Base-by-base conservation (phyloP, 2,888 invertebrate species). In the Bibio marci region DNA sequence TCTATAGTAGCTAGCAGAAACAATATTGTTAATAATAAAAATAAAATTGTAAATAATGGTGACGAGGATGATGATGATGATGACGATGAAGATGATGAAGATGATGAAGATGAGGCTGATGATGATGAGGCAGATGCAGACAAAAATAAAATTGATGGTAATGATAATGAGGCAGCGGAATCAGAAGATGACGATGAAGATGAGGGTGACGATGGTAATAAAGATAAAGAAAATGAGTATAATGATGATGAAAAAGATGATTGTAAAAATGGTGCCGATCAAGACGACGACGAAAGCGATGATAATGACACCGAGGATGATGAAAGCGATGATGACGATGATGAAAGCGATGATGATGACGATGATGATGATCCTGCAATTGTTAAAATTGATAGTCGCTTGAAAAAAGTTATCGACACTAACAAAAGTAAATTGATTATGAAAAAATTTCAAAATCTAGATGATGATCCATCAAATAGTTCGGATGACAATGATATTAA, bases 291-390 rank as follows among this genome's bases (percentile, higher is more conserved):
- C 8, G 32, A 32, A 13, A 17, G 17, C 10, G 15, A 25, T 6
- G 25, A 12, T 13, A 17, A 22, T 25, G 17, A 39, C 4, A 8
- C 22, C 4, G 30, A 25, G 6, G 38, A n/a, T 14, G 6, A 4
- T 18, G 17, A 26, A 32, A 42, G 40, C 36, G 39, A 41, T 30
- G 44, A 43, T 33, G 39, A 47, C 45, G 50, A 46, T 44, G 55
- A 47, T 43, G 44, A 42, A 38, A 53, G 51, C 46, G 52, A 50
- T 44, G 51, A 49, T 45, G 50, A 51, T 41, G 48, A 49, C 39
- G 48, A 49, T 12, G 22, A 22, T 22, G 8, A 8, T 22, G 22
- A 22, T 22, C 4, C 22, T 6, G 22, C 22, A 8, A 8, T 22
- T 22, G 8, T 8, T 8, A 22, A 22, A 22, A 8, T n/a, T n/a